A percentile compares a stretch with the other conserved stretches of the same genome.
phyloP scores from a whole-genome alignment of 92 coral and sea anemone genomes.

The Nematostella vectensis region DNA sequence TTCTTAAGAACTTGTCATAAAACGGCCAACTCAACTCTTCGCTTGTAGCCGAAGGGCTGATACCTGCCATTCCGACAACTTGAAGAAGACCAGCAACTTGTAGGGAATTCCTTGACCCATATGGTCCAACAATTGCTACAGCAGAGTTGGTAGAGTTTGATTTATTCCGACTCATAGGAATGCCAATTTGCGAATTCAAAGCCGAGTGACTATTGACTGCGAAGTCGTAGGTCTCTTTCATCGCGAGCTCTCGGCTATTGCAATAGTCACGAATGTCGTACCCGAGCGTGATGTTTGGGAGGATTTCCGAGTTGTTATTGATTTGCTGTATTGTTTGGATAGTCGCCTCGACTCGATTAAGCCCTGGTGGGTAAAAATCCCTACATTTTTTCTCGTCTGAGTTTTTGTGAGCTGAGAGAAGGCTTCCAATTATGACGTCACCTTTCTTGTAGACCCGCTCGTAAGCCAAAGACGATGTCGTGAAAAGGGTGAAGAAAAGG shows the following conservation, averaged over 20 bases:
- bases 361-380: constrained; percentile 38
- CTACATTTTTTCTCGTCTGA: constrained; percentile 18
- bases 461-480: constrained; percentile 2
- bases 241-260: constrained; percentile 48
- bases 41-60: constrained; percentile 71
- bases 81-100: constrained; percentile 72
- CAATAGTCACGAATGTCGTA: constrained; percentile 80
- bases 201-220: constrained; percentile 15
- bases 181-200: constrained; percentile 23
- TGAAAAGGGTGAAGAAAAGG: no score
- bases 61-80: constrained; percentile 56
- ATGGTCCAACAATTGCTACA: constrained; percentile 54
- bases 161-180: no score
- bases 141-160: constrained; percentile 30
- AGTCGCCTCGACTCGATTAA: constrained; percentile 57
- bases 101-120: constrained; percentile 44
- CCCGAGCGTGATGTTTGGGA: constrained; percentile 55
- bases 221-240: constrained; percentile 55
- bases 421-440: constrained; percentile 48
- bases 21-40: constrained; percentile 66
- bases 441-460: constrained; percentile 52
- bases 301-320: constrained; percentile 44
- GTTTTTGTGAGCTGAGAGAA: constrained; percentile 44
- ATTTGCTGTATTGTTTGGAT: constrained; percentile 48
- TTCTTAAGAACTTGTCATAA: constrained; percentile 44